Evolutionary conservation across 2,797 vertebrate species (phyloP).

Genomic region (Valencia hispanica): DNA sequence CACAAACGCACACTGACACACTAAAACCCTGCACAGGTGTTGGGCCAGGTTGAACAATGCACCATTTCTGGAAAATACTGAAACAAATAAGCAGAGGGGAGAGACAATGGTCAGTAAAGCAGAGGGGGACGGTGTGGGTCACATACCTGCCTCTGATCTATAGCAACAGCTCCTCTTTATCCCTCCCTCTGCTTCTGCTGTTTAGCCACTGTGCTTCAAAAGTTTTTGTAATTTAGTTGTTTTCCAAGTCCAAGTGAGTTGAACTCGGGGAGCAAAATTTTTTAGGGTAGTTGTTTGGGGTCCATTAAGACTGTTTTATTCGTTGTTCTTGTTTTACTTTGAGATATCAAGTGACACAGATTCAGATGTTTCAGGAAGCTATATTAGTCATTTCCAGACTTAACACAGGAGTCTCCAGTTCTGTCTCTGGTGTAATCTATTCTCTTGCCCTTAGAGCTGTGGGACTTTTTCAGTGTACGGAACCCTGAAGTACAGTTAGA

Average conservation of each 20-base stretch:
- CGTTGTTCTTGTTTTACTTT: background rate
- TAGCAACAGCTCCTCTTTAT: background rate
- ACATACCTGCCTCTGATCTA: constrained; percentile 18
- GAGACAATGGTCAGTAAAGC: constrained; percentile 60
- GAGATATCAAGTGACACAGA: background rate
- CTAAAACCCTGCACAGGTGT: constrained; percentile 19
- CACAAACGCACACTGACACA: background rate
- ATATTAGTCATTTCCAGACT: background rate
- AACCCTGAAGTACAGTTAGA: background rate
- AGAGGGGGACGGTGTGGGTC: constrained; percentile 39
- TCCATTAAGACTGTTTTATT: background rate
- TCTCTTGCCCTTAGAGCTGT: background rate
- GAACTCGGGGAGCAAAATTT: background rate
- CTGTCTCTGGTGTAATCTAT: background rate
- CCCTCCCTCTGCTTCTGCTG: background rate
- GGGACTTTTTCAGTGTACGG: background rate
- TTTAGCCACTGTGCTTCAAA: background rate
- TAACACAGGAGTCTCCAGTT: background rate
- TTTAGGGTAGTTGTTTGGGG: background rate
- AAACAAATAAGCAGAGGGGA: constrained; percentile 52
- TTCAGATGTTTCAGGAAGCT: background rate
- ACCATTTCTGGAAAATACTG: constrained; percentile 77
- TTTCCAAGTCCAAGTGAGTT: too few relatives aligned
- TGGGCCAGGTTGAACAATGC: constrained; percentile 63
- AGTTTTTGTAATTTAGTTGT: background rate